Evolutionary conservation across 2,797 vertebrate genomes (phyloP).

Genomic region (Okamejei kenojei): DNA sequence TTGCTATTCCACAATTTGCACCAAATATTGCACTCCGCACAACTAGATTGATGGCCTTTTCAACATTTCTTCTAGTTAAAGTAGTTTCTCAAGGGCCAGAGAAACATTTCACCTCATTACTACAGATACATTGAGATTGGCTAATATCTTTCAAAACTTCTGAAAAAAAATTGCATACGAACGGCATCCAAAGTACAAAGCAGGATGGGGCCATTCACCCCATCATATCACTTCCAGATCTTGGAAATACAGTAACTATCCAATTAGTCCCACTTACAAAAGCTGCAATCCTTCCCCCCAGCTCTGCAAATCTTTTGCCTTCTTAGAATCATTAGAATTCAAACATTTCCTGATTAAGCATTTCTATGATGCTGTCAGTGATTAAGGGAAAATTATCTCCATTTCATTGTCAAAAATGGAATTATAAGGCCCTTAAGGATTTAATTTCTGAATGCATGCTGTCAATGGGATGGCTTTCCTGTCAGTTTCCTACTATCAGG

Average conservation of each 20-base stretch:
- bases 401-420: slow-evolving; percentile 11
- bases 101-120: background rate
- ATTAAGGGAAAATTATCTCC: background rate
- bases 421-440: background rate
- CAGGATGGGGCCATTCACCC: background rate
- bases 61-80: background rate
- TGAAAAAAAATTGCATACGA: background rate
- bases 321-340: background rate
- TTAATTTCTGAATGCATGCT: slow-evolving; percentile 4
- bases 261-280: background rate
- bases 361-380: background rate
- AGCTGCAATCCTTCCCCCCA: background rate
- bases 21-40: slow-evolving; percentile 3
- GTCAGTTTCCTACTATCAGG: background rate
- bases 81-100: background rate
- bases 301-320: background rate
- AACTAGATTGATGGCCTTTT: background rate
- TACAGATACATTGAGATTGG: background rate
- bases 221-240: background rate
- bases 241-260: background rate
- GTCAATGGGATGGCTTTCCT: background rate
- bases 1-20: background rate
- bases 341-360: background rate
- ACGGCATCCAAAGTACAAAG: too few relatives aligned
- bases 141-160: background rate